These are phyloP conservation scores for Cryptotis parvus DNA, from an alignment of 2,113 vertebrate species.

Conservation along the genomic window DNA sequence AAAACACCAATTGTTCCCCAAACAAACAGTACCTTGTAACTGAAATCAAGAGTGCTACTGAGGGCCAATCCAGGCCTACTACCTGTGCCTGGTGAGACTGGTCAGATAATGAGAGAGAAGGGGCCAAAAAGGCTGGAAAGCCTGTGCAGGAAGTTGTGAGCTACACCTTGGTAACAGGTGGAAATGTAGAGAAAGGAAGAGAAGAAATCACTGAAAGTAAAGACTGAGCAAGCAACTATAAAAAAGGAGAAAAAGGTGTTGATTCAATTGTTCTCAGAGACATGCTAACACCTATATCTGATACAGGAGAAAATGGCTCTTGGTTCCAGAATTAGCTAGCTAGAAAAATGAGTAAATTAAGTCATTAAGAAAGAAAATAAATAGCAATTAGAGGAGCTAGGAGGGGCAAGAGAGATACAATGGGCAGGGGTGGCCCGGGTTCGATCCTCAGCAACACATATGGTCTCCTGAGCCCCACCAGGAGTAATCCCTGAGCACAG, in stretches of 20 bases:
- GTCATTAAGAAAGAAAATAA: background rate
- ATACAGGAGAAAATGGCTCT: constrained; percentile 33
- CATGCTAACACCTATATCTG: background rate
- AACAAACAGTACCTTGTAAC: constrained; percentile 2
- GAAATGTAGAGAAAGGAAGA: background rate
- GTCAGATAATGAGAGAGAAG: background rate
- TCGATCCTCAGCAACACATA: no score
- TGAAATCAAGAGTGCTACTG: background rate
- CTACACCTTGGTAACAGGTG: background rate
- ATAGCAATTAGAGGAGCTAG: background rate
- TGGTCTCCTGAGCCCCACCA: no score
- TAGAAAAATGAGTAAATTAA: background rate
- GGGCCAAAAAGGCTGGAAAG: no score
- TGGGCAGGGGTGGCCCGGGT: no score
- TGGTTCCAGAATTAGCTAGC: background rate
- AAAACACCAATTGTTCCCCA: background rate
- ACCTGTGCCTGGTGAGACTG: background rate
- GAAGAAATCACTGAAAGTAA: constrained; percentile 13
- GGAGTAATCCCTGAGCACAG: no score
- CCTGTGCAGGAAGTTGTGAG: background rate
- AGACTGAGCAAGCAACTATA: constrained; percentile 20
- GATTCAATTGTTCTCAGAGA: background rate
- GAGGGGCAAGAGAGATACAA: no score
- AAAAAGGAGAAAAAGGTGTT: background rate
- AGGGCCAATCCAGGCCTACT: background rate